Percentiles rank a stretch among this genome's conserved stretches.
Conservation (phyloP, 2,797 vertebrate species). For the Periophthalmus magnuspinnatus region DNA sequence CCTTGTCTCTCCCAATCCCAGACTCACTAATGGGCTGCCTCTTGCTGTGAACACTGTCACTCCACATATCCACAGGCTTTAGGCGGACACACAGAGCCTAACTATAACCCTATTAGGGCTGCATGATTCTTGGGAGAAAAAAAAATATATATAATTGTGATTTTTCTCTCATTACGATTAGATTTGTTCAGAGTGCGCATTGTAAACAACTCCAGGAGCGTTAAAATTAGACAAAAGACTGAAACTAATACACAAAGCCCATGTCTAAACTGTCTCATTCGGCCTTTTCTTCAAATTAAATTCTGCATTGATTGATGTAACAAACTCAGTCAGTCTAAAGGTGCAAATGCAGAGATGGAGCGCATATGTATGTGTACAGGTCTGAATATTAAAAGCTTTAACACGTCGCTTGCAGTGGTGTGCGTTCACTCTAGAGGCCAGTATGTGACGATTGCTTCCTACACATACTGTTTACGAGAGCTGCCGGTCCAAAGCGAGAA, state of each 20-base stretch:
- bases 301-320: neutral
- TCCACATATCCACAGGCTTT: neutral
- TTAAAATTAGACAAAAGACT: no score
- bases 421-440: conserved; percentile 1
- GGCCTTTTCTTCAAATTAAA: neutral
- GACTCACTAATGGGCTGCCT: conserved; percentile 38
- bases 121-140: no score
- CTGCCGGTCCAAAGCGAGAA: neutral
- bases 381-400: conserved; percentile 11
- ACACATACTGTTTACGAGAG: conserved; percentile 21
- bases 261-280: neutral
- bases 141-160: no score
- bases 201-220: no score
- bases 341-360: neutral
- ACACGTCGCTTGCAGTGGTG: neutral
- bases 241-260: no score
- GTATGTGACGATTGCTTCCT: conserved; percentile 21
- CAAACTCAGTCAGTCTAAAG: neutral
- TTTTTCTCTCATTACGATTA: no score
- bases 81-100: neutral
- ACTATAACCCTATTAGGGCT: neutral
- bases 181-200: no score
- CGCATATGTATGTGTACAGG: no score
- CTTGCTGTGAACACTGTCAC: conserved; percentile 43
- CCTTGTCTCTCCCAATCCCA: conserved; percentile 14